Evolutionary conservation across 92 coral and sea anemone species (phyloP), one percentile per base, ranked within the genome.

Genomic region (Parazoanthus darwini): DNA sequence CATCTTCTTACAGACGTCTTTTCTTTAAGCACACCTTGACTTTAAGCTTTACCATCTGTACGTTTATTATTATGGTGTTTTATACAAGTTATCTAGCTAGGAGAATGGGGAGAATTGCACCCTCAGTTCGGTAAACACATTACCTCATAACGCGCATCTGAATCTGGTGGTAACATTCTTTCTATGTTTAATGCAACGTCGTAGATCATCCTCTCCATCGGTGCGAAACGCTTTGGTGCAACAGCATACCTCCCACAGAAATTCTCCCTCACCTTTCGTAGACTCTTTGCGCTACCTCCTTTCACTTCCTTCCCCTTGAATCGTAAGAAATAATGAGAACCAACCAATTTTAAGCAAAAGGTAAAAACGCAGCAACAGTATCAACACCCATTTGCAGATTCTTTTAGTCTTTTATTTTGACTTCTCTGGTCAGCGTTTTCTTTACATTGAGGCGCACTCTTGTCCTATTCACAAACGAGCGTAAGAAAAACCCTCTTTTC

Each of bases 121-220:
- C 9, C 51, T 38, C 79, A 74, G 78, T 35, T 75, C 22, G 13
- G 26, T 11, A 16, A 16, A 74, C 33, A 33, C 20, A 20, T 18
- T 83, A 82, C 86, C 86, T 82, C 33, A 25, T 6, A 42, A 44
- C 77, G 48, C 26, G 78, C 38, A 14, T 23, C 37, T 44, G 86
- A 83, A 83, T 70, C 78, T 43, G 65, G 56, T 43, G 86, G 77
- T 35, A 83, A 11, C 43, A 83, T 18, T 68, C 39, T 83, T 78
- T 83, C 86, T 70, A 78, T 83, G 39, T 73, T 83, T 1, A 68
- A 63, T n/a, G 86, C 86, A 83, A 83, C 70, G 22, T 83, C 86
- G 77, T 16, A 83, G 58, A 83, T 48, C 38, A 83, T 72, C 73
- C 63, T 83, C 22, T 68, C 86, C 29, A 70, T 58, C 10, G 86